A percentile compares a stretch with the other conserved stretches of the same genome.
Evolutionary conservation across 1,140 invertebrate species (phyloP).

Genomic region (Drosophila burlai): DNA sequence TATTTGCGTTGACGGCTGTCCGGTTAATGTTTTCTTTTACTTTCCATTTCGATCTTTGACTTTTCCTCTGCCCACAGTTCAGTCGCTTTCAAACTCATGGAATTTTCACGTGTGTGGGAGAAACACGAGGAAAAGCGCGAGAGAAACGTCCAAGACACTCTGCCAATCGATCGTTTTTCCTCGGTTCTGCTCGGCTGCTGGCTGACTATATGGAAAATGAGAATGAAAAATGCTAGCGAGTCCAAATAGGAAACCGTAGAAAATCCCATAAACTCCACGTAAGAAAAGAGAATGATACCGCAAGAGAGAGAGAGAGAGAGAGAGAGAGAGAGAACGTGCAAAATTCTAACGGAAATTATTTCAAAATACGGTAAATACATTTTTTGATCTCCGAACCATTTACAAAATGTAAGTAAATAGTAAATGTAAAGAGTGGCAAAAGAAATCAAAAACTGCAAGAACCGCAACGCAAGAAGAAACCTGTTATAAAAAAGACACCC

Average conservation of each 20-base stretch:
- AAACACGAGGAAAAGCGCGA: background rate
- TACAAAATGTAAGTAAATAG: too few relatives aligned
- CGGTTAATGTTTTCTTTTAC: conserved; percentile 75
- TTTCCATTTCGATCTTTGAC: conserved; percentile 66
- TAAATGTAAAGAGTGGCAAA: too few relatives aligned
- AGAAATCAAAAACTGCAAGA: too few relatives aligned
- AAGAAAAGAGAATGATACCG: background rate
- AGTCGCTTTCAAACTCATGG: conserved; percentile 69
- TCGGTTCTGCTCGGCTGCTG: conserved; percentile 22
- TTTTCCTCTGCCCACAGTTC: conserved; percentile 22
- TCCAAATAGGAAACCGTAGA: conserved; percentile 9
- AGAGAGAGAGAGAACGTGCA: background rate
- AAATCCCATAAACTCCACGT: conserved; percentile 4
- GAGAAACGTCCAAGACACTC: background rate
- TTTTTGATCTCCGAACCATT: background rate
- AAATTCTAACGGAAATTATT: background rate
- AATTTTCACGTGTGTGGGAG: conserved; percentile 30
- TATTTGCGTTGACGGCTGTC: conserved; percentile 71
- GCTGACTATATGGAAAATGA: background rate
- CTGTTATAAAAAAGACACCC: too few relatives aligned
- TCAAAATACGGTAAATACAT: background rate
- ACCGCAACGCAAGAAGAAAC: too few relatives aligned
- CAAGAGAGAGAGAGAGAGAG: background rate
- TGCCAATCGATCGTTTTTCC: conserved; percentile 5
- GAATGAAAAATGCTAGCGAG: background rate